Base-by-base conservation (phyloP, 1,140 invertebrate genomes). In the Brachionus rotundiformis region DNA sequence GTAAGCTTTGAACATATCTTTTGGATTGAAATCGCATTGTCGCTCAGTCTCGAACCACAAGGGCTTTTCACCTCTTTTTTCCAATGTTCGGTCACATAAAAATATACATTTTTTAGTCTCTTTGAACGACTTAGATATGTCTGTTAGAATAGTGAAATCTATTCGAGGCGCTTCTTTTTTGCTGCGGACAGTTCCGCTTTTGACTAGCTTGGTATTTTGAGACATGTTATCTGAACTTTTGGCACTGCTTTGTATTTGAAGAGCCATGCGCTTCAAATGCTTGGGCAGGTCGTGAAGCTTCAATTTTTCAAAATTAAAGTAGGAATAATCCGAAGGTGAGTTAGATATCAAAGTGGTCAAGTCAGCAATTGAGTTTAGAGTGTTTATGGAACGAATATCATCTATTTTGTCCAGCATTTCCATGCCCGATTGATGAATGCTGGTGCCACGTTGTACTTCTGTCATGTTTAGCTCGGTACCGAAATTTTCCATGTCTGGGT, bases 91-190 rank as follows among this genome's bases (percentile, higher is more conserved):
- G 19, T 79, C 76, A 29, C 76, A 79, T 27, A 79, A 16, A 59
- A 31, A 79, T 16, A 63, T 79, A 25, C 31, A 36, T 31, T 79
- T 79, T 54, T 63, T 54, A 1, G 76, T 79, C 19, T 16, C n/a
- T 41, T 79, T 79, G 16, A 59, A 79, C 1, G 1, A 59, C 19
- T 79, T 79, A 13, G 8, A 33, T 16, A 54, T 27, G 7, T 79
- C 76, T 11, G 44, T 61, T 2, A 0, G 7, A 29, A 61, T 79
- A 11, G 47, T 41, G 13, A 79, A 79, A 27, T 79, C 76, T 13
- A 79, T 54, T 33, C 33, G 47, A 23, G 76, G 76, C 25, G 76
- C 76, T 59, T 79, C 76, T 54, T 79, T 79, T 54, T 79, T 79
- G 29, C 31, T 63, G 11, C 59, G 44, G 2, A 41, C 76, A 33